Evolutionary conservation across 92 coral and sea anemone genomes (phyloP).

Genomic region (Virgularia gustaviana): DNA sequence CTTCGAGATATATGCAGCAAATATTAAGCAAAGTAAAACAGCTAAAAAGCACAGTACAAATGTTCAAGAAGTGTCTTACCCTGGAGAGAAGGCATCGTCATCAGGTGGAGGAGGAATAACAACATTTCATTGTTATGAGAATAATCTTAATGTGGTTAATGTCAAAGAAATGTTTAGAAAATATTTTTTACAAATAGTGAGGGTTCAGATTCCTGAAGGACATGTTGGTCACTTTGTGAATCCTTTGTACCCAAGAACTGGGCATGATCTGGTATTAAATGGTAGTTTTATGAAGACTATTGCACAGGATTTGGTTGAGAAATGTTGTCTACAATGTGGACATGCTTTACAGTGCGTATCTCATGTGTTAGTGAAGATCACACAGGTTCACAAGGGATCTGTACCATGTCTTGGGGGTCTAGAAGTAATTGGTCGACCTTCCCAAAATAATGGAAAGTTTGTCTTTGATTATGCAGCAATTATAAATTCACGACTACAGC

Average conservation of each 20-base stretch:
- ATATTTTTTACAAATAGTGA: constrained; percentile 62
- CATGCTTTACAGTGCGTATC: constrained; percentile 58
- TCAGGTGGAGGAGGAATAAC: neutral
- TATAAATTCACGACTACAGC: constrained; percentile 39
- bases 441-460: constrained; percentile 45
- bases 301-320: constrained; percentile 14
- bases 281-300: constrained; percentile 15
- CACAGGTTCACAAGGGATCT: constrained; percentile 61
- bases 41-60: neutral
- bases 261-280: neutral
- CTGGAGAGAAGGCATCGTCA: neutral
- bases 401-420: constrained; percentile 80
- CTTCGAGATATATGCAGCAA: constrained; percentile 77
- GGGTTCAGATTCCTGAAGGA: constrained; percentile 57
- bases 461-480: constrained; percentile 49
- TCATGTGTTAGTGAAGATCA: constrained; percentile 65
- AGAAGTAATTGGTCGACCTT: constrained; percentile 82
- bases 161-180: constrained; percentile 60
- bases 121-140: constrained; percentile 37
- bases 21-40: constrained; percentile 29
- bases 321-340: constrained; percentile 58
- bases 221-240: constrained; percentile 56
- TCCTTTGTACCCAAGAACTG: constrained; percentile 48
- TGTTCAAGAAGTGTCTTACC: neutral
- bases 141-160: constrained; percentile 52